A percentile compares a stretch with the other conserved stretches of the same genome.
Conservation (phyloP, 2,113 vertebrate genomes). For the Gorilla gorilla region DNA sequence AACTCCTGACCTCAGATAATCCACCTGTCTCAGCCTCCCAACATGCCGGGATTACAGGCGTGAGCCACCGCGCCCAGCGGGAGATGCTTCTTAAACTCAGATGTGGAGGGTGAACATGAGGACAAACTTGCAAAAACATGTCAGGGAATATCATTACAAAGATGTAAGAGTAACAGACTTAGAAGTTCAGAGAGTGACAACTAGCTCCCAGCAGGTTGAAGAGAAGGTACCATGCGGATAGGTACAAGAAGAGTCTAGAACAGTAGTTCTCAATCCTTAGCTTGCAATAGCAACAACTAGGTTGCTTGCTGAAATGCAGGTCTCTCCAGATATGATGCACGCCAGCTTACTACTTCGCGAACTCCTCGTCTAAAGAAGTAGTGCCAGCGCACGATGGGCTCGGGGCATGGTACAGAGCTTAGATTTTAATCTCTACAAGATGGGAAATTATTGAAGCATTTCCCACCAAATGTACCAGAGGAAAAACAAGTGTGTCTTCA, state of each 20-base stretch:
- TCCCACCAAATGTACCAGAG: neutral
- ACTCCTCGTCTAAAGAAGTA: neutral
- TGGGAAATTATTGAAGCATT: neutral
- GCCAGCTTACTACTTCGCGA: neutral
- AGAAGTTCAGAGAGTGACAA: neutral
- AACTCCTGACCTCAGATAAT: neutral
- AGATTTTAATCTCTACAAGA: neutral
- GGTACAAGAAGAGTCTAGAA: neutral
- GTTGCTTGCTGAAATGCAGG: neutral
- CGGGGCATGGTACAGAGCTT: neutral
- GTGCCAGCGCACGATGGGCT: neutral
- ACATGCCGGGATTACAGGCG: neutral
- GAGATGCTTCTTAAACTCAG: neutral
- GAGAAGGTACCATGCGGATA: neutral
- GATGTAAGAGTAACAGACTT: neutral
- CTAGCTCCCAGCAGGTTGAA: neutral
- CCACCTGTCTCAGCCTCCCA: neutral
- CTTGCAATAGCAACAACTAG: neutral
- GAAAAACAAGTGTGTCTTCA: neutral
- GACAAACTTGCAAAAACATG: neutral
- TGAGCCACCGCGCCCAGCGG: fast-evolving
- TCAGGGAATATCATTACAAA: neutral
- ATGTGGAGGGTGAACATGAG: neutral
- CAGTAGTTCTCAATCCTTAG: neutral
- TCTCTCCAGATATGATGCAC: neutral